Conservation (phyloP, 2,797 vertebrate genomes). For the Discoglossus pictus region DNA sequence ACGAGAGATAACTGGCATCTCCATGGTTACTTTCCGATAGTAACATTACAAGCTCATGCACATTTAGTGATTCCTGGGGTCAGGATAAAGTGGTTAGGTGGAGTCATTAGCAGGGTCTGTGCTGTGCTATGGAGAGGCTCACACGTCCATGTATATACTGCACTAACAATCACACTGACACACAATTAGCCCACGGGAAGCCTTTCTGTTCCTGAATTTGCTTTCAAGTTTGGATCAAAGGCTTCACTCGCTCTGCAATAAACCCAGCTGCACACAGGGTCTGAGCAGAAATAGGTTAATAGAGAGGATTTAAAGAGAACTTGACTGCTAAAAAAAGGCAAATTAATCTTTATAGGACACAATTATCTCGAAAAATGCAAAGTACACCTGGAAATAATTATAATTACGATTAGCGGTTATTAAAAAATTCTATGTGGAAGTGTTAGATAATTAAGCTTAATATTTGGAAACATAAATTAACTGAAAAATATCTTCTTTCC, state of each 20-base stretch:
- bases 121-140: neutral
- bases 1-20: neutral
- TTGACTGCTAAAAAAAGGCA: too few relatives aligned
- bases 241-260: neutral
- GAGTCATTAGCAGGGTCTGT: slow-evolving; percentile 12
- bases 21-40: slow-evolving; percentile 7
- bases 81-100: neutral
- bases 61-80: neutral
- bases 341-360: too few relatives aligned
- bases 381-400: too few relatives aligned
- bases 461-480: too few relatives aligned
- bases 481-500: too few relatives aligned
- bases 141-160: neutral
- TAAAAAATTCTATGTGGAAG: too few relatives aligned
- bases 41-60: neutral
- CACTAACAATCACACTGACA: neutral
- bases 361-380: too few relatives aligned
- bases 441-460: too few relatives aligned
- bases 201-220: neutral
- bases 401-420: too few relatives aligned
- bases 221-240: slow-evolving; percentile 42
- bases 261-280: slow-evolving; percentile 3
- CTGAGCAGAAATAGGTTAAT: slow-evolving; percentile 6
- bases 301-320: too few relatives aligned
- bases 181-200: slow-evolving; percentile 4